These are phyloP conservation scores for Heterotis niloticus DNA, from an alignment of 2,113 vertebrate genomes.

Conservation along the genomic window DNA sequence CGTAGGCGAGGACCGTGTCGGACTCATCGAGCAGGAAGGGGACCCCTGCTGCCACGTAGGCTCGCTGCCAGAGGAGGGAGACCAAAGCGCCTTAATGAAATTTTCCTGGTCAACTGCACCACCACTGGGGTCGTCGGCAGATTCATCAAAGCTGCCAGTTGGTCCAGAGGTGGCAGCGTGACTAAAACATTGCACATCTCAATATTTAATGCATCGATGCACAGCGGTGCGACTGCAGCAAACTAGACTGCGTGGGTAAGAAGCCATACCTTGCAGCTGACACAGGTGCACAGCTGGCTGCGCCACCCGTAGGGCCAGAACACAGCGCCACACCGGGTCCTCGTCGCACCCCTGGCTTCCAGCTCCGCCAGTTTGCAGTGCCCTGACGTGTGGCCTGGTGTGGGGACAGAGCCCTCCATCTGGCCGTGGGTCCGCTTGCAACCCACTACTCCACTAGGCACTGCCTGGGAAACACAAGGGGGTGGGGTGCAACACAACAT, in stretches of 20 bases:
- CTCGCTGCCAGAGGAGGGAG: constrained; percentile 61
- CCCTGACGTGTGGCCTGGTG: not conserved
- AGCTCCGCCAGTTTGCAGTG: constrained; percentile 73
- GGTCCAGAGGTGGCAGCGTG: too few species aligned
- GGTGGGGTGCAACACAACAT: not conserved
- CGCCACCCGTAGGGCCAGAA: constrained; percentile 89
- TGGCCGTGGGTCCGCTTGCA: constrained; percentile 55
- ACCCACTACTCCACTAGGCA: constrained; percentile 42
- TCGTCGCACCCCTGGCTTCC: constrained; percentile 48
- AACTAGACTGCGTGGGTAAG: too few species aligned
- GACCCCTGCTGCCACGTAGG: constrained; percentile 78
- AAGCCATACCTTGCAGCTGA: constrained; percentile 73
- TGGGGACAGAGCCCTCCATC: constrained; percentile 26
- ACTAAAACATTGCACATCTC: too few species aligned
- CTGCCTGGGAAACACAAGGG: constrained; percentile 28
- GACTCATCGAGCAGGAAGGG: constrained; percentile 85
- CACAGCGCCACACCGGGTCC: constrained; percentile 67
- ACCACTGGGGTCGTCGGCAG: too few species aligned
- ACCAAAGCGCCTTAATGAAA: not conserved
- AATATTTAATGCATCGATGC: too few species aligned
- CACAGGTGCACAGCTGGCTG: constrained; percentile 81
- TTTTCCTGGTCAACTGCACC: not conserved
- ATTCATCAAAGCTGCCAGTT: too few species aligned
- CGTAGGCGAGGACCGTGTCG: constrained; percentile 88
- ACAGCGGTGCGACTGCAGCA: too few species aligned